Evolutionary conservation across 2,113 vertebrate species (phyloP), one percentile per base, ranked within the genome.

Genomic region (Gopherus flavomarginatus): DNA sequence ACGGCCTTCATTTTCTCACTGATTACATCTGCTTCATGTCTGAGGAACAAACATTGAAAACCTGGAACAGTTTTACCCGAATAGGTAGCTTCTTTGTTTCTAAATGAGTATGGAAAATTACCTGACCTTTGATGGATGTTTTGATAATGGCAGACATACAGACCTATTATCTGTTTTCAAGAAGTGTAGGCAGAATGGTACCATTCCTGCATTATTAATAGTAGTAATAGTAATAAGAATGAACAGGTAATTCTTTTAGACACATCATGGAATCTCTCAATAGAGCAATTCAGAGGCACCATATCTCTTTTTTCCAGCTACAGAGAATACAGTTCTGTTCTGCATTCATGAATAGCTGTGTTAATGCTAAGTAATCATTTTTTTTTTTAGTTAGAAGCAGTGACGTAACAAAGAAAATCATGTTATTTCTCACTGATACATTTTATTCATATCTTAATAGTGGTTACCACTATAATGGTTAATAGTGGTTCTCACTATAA

Each of bases 111-210:
- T 97, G 96, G 97, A 98, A 97, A 97, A 91, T 90, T 96, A 96
- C 90, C 95, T 98, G 97, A 98, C 97, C 95, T 98, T 98, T 98
- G 96, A 95, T 95, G 87, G 94, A 84, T 77, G 83, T 94, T 97
- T 96, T 96, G 97, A 98, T 97, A 93, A 92, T 86, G 90, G 91
- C 93, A 97, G 93, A 91, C 54, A 93, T 35, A 86, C 0, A 11
- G 84, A 42, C 62, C 87, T 95, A 81, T 97, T 54, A 69, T 90
- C 83, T 89, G 69, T 91, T 97, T 98, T 95, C 97, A 97, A 96
- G 98, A 98, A 98, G 96, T 94, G 77, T 89, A 97, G 96, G 93
- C 54, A 94, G 92, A 84, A 89, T 49, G 89, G 6, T 87, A 11
- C 83, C 1, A 56, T 94, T 88, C 85, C 93, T 89, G 26, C 86